These are phyloP conservation scores for Sebastes itinus DNA, from an alignment of 2,797 vertebrate species.

Conservation along the genomic window DNA sequence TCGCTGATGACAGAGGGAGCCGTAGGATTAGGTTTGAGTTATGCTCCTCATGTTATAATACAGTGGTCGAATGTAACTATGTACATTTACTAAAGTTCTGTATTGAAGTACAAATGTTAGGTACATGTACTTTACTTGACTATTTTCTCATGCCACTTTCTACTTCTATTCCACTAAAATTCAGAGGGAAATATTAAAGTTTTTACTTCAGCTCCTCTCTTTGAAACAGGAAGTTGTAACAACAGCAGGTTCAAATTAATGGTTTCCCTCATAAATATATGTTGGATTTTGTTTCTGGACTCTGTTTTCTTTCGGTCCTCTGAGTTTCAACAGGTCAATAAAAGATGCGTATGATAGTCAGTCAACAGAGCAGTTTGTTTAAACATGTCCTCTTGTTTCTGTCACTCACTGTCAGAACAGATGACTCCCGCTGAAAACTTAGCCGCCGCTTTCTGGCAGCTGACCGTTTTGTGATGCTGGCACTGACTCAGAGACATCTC, in stretches of 20 bases:
- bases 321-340: background rate
- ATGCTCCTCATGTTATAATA: background rate
- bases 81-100: background rate
- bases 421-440: slow-evolving; percentile 95
- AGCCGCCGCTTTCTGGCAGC: slow-evolving; percentile 87
- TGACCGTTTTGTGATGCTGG: slow-evolving; percentile 86
- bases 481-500: slow-evolving; percentile 94
- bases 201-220: rapidly evolving
- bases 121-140: too few species aligned
- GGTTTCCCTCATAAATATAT: background rate
- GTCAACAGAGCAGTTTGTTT: background rate
- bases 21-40: background rate
- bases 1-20: slow-evolving; percentile 77
- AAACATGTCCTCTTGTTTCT: background rate
- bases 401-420: slow-evolving; percentile 95
- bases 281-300: background rate
- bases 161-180: too few species aligned
- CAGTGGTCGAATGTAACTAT: background rate
- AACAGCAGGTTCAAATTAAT: background rate
- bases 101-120: background rate
- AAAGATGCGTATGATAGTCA: rapidly evolving
- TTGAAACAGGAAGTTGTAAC: background rate
- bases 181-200: too few species aligned
- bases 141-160: too few species aligned
- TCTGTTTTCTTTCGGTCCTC: background rate